phyloP scores from a whole-genome alignment of 1,140 invertebrate genomes.

The Heliconius congener region DNA sequence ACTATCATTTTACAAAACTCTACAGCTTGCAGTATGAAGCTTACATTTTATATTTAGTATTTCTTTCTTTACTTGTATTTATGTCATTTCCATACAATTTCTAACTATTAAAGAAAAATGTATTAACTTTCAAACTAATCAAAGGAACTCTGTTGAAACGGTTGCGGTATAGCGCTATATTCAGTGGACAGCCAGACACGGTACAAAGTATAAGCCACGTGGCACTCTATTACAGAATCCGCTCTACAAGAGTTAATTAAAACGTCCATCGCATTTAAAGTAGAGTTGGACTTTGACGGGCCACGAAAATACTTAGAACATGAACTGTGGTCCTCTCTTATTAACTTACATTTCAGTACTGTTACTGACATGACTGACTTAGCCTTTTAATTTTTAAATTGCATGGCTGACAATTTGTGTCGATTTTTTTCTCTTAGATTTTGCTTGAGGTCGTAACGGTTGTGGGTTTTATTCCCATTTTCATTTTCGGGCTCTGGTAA shows the following conservation, averaged over 20 bases:
- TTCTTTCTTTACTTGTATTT: too few species aligned
- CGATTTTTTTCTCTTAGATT: background rate
- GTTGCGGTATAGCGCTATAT: constrained; percentile 5
- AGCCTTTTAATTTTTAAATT: background rate
- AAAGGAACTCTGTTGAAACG: background rate
- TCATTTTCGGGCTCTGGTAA: background rate
- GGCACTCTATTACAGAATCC: constrained; percentile 36
- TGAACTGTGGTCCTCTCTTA: background rate
- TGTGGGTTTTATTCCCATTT: background rate
- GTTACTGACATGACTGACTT: constrained; percentile 1
- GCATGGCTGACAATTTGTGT: background rate
- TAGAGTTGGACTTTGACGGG: background rate
- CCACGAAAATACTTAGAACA: background rate
- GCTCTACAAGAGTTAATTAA: constrained; percentile 52
- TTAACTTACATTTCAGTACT: background rate
- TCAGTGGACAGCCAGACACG: background rate
- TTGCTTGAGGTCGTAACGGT: background rate
- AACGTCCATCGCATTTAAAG: constrained; percentile 40
- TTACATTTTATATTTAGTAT: too few species aligned
- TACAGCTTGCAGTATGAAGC: too few species aligned
- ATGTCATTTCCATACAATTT: too few species aligned
- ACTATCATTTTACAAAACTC: too few species aligned
- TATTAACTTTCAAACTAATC: background rate
- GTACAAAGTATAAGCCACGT: constrained; percentile 13
- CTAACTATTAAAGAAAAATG: background rate